phyloP scores from a whole-genome alignment of 2,797 vertebrate genomes.

The Phoeniculus purpureus region DNA sequence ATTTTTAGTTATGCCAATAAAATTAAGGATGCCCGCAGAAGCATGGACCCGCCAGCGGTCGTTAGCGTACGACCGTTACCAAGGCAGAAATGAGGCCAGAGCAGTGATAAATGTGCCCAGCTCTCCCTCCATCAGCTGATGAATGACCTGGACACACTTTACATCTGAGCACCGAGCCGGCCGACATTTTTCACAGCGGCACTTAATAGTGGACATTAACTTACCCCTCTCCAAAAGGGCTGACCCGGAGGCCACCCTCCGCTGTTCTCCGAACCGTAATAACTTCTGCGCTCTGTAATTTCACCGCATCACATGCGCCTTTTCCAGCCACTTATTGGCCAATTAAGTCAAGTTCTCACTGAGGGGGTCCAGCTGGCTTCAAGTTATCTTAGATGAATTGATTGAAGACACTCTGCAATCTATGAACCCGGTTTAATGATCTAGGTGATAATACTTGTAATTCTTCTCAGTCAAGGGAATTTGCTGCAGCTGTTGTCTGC shows the following conservation, averaged over 20 bases:
- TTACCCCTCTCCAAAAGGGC: slow-evolving; percentile 85
- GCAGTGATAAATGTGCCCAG: slow-evolving; percentile 91
- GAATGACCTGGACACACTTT: slow-evolving; percentile 92
- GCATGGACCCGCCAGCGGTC: slow-evolving; percentile 83
- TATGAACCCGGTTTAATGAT: slow-evolving; percentile 99
- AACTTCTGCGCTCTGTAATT: slow-evolving; percentile 92
- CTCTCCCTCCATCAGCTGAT: slow-evolving; percentile 90
- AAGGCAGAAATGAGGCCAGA: slow-evolving; percentile 96
- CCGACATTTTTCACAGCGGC: slow-evolving; percentile 93
- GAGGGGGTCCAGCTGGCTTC: slow-evolving; percentile 98
- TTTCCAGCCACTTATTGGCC: slow-evolving; percentile 99
- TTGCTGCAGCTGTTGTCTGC: slow-evolving; percentile 94
- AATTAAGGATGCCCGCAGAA: slow-evolving; percentile 85
- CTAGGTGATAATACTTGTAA: slow-evolving; percentile 99
- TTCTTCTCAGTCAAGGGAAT: slow-evolving; percentile 99
- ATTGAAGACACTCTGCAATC: slow-evolving; percentile 97
- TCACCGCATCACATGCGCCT: slow-evolving; percentile 95
- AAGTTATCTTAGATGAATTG: slow-evolving; percentile 98
- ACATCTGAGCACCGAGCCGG: slow-evolving; percentile 88
- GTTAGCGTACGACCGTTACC: slow-evolving; percentile 90
- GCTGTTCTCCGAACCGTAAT: slow-evolving; percentile 89
- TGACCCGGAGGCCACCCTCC: slow-evolving; percentile 82
- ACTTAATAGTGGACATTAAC: slow-evolving; percentile 90
- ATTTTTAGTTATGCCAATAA: slow-evolving; percentile 83
- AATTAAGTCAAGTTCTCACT: slow-evolving; percentile 99